Percentiles rank a stretch among this genome's conserved stretches.
These are phyloP conservation scores for Zosterops japonicus DNA, from an alignment of 2,113 vertebrate genomes.

Conservation along the genomic window DNA sequence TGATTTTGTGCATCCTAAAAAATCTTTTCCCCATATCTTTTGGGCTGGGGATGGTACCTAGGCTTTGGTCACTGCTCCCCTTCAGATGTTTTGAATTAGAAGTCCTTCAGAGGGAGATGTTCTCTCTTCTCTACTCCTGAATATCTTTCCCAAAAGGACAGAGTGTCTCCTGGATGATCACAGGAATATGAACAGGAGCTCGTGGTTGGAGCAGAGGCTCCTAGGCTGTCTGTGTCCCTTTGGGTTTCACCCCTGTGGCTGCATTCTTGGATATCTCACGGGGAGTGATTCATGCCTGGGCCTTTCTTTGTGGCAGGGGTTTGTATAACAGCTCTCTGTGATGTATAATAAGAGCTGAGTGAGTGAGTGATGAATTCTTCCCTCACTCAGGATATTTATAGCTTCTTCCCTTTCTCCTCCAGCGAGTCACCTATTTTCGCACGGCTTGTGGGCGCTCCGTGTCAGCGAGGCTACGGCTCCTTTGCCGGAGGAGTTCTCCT, in stretches of 20 bases:
- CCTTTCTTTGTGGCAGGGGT: background rate
- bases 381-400: conserved; percentile 49
- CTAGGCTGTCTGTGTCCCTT: background rate
- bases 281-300: conserved; percentile 2
- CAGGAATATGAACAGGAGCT: background rate
- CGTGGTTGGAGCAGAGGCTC: fast-evolving
- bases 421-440: conserved; percentile 25
- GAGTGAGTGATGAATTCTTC: conserved; percentile 48
- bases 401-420: background rate
- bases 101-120: background rate
- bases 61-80: background rate
- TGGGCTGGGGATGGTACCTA: background rate
- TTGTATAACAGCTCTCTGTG: conserved; percentile 18
- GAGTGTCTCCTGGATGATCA: background rate
- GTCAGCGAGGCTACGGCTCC: background rate
- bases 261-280: background rate
- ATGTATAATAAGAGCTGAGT: background rate
- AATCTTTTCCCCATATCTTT: background rate
- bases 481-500: background rate
- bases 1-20: background rate
- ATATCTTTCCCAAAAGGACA: background rate
- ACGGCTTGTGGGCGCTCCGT: background rate
- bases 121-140: background rate
- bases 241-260: fast-evolving
- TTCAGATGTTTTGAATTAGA: background rate